These are phyloP conservation scores for Gortyna flavago DNA, from an alignment of 2,888 invertebrate genomes.

Conservation along the genomic window DNA sequence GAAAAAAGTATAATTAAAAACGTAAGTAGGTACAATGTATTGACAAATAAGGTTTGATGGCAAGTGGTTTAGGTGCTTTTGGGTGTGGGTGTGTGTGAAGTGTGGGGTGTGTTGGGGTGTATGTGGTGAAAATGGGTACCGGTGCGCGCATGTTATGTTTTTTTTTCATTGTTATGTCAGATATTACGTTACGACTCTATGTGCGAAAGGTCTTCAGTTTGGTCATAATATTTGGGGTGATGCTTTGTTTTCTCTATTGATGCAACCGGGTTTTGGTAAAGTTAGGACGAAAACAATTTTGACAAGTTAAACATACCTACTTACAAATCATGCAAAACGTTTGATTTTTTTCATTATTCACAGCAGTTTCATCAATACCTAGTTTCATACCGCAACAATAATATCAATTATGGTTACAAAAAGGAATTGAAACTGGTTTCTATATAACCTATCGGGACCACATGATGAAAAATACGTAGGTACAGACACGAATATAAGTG, in stretches of 20 bases:
- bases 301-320: too few relatives aligned
- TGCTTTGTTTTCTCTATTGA: neutral
- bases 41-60: neutral
- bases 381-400: neutral
- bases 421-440: neutral
- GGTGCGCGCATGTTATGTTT: neutral
- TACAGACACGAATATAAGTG: neutral
- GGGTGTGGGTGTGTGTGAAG: neutral
- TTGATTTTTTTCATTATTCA: neutral
- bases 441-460: conserved; percentile 1
- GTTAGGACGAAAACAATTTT: too few relatives aligned
- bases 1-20: neutral
- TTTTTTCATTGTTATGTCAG: neutral
- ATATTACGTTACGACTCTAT: neutral
- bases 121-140: neutral
- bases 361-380: neutral
- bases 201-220: neutral
- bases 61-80: neutral
- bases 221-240: neutral
- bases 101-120: neutral
- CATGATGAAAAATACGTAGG: conserved; percentile 8
- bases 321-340: neutral
- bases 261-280: neutral
- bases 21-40: neutral
- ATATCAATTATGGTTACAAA: conserved; percentile 1